phyloP scores from a whole-genome alignment of 2,113 vertebrate genomes.

The Pampusana beccarii region DNA sequence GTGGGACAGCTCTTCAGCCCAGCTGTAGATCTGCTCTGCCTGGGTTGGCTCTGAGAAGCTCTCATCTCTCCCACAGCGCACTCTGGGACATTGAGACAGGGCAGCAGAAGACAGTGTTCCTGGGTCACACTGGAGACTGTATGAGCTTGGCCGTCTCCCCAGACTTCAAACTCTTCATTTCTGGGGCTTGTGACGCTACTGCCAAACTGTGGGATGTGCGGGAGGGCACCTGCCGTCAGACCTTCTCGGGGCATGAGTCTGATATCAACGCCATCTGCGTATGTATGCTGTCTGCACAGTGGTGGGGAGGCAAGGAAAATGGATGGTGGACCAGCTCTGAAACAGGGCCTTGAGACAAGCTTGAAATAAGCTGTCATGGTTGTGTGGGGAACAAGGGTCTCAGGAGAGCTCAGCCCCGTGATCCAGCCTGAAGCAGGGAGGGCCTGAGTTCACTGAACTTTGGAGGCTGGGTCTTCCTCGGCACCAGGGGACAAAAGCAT shows the following conservation, averaged over 20 bases:
- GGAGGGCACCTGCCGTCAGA: slow-evolving; percentile 91
- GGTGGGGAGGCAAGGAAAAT: neutral
- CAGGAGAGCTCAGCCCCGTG: accelerated
- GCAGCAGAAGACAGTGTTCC: slow-evolving; percentile 89
- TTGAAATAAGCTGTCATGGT: neutral
- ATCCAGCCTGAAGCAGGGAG: neutral
- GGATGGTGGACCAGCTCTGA: neutral
- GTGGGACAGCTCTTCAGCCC: neutral
- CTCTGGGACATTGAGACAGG: slow-evolving; percentile 99
- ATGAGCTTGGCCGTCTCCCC: slow-evolving; percentile 95
- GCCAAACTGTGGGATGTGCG: slow-evolving; percentile 98
- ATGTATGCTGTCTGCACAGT: neutral
- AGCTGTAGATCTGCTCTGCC: neutral
- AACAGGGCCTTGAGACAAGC: neutral
- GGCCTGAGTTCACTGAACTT: neutral
- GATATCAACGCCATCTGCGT: slow-evolving; percentile 96
- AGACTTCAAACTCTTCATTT: slow-evolving; percentile 93
- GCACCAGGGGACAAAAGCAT: neutral
- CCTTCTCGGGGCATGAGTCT: slow-evolving; percentile 92
- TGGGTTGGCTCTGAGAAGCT: neutral
- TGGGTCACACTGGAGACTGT: slow-evolving; percentile 94
- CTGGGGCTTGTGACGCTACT: slow-evolving; percentile 93
- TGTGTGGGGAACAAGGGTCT: neutral
- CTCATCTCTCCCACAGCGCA: slow-evolving; percentile 68
- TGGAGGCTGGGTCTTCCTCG: neutral